A percentile compares a stretch with the other conserved stretches of the same genome.
Conservation (phyloP, 2,888 invertebrate genomes). For the Tachina lurida region DNA sequence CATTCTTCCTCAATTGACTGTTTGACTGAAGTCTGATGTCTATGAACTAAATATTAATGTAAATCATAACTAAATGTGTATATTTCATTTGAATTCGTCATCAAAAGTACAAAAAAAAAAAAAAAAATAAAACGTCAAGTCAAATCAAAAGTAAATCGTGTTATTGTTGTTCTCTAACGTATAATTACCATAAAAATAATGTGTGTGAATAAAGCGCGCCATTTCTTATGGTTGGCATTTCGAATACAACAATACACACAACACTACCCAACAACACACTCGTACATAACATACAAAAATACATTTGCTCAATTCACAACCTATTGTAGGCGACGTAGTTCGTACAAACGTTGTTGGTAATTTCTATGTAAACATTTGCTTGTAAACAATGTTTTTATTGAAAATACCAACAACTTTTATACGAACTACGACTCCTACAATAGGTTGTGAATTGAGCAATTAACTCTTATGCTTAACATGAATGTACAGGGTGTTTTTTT, state of each 20-base stretch:
- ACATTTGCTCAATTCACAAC: too few species aligned
- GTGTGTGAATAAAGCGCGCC: slow-evolving; percentile 58
- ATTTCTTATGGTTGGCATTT: slow-evolving; percentile 36
- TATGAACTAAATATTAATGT: slow-evolving; percentile 38
- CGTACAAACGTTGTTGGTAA: too few species aligned
- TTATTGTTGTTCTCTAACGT: slow-evolving; percentile 65
- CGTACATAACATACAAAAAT: not conserved
- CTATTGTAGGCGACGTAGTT: too few species aligned
- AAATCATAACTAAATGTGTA: slow-evolving; percentile 47
- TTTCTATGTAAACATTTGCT: too few species aligned
- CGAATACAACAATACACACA: slow-evolving; percentile 1
- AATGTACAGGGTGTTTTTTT: too few species aligned
- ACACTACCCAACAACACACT: not conserved
- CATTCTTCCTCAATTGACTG: slow-evolving; percentile 17
- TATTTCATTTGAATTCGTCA: slow-evolving; percentile 73
- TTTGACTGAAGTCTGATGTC: slow-evolving; percentile 40
- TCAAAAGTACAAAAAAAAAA: slow-evolving; percentile 44
- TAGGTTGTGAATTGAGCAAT: too few species aligned
- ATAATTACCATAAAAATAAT: slow-evolving; percentile 66
- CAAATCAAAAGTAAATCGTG: slow-evolving; percentile 68
- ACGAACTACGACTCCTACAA: too few species aligned
- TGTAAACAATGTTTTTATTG: too few species aligned
- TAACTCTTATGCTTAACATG: slow-evolving; percentile 2
- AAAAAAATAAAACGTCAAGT: slow-evolving; percentile 53
- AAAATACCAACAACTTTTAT: too few species aligned